phyloP scores from a whole-genome alignment of 2,888 invertebrate species.

The Rhopalosiphum nymphaeae region DNA sequence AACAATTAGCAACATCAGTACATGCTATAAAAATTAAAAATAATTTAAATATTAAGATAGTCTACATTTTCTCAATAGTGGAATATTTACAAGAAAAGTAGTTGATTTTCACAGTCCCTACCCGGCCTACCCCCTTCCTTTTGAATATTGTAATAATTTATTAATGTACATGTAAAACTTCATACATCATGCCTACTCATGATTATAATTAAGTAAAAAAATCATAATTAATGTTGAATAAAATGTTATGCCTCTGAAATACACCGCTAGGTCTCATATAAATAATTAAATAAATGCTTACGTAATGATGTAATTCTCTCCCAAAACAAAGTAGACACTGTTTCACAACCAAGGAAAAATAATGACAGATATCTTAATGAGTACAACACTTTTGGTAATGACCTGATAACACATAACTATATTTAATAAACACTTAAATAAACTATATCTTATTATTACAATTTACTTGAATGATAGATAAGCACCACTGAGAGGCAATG shows the following conservation, averaged over 20 bases:
- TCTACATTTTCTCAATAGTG: not conserved
- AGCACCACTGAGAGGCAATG: conserved; percentile 56
- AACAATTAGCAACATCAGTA: conserved; percentile 41
- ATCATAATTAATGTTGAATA: not conserved
- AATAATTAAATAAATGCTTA: conserved; percentile 14
- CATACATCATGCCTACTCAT: not conserved
- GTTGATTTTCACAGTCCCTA: not conserved
- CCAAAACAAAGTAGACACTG: conserved; percentile 48
- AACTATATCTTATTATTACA: not conserved
- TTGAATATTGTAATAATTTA: not conserved
- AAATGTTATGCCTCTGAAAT: not conserved
- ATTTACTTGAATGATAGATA: conserved; percentile 52
- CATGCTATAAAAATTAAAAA: conserved; percentile 43
- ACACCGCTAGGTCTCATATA: not conserved
- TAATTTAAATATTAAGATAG: not conserved
- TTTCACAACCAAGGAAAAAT: conserved; percentile 58
- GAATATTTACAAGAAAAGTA: not conserved
- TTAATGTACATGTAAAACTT: conserved; percentile 74
- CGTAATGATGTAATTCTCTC: conserved; percentile 38
- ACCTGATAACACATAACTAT: conserved; percentile 17
- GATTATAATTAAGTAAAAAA: not conserved
- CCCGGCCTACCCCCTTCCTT: not conserved
- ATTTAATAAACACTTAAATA: not conserved
- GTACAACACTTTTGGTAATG: conserved; percentile 50
- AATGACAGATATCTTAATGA: conserved; percentile 44